phyloP scores from a whole-genome alignment of 1,140 invertebrate species.

The Uloborus diversus region DNA sequence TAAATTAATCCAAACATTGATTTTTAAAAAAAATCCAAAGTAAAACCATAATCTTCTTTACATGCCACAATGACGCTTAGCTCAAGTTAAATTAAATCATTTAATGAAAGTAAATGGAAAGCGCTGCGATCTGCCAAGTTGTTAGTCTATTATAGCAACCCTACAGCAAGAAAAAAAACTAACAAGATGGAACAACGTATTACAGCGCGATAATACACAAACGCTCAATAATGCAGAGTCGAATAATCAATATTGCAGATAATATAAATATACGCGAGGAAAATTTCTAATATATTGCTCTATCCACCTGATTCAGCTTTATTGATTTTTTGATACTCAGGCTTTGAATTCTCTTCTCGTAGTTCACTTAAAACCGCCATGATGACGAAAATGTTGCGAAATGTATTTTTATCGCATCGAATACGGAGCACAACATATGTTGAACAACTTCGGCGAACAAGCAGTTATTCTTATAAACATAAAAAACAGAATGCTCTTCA shows the following conservation, averaged over 20 bases:
- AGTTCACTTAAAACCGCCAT: slow-evolving; percentile 45
- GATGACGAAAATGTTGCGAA: slow-evolving; percentile 43
- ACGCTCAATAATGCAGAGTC: slow-evolving; percentile 51
- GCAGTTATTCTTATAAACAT: too few relatives aligned
- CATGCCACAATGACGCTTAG: too few relatives aligned
- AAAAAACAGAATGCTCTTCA: too few relatives aligned
- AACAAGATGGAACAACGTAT: slow-evolving; percentile 44
- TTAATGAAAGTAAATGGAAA: slow-evolving; percentile 30
- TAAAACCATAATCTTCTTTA: too few relatives aligned
- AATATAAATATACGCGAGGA: slow-evolving; percentile 43
- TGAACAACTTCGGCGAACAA: slow-evolving; percentile 24
- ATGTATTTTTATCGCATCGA: slow-evolving; percentile 40
- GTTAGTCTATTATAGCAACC: slow-evolving; percentile 22
- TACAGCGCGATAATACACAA: slow-evolving; percentile 36
- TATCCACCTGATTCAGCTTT: slow-evolving; percentile 44
- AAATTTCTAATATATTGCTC: slow-evolving; percentile 54
- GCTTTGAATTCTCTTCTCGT: slow-evolving; percentile 19
- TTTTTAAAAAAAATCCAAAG: too few relatives aligned
- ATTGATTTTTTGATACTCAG: slow-evolving; percentile 54
- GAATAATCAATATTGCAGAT: slow-evolving; percentile 54
- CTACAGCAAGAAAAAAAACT: not conserved
- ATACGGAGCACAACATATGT: slow-evolving; percentile 23
- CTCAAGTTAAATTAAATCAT: slow-evolving; percentile 29
- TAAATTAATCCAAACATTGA: too few relatives aligned
- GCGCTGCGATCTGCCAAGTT: not conserved